These are phyloP conservation scores for Ceuthmochares aereus DNA, from an alignment of 2,113 vertebrate genomes.

Conservation along the genomic window DNA sequence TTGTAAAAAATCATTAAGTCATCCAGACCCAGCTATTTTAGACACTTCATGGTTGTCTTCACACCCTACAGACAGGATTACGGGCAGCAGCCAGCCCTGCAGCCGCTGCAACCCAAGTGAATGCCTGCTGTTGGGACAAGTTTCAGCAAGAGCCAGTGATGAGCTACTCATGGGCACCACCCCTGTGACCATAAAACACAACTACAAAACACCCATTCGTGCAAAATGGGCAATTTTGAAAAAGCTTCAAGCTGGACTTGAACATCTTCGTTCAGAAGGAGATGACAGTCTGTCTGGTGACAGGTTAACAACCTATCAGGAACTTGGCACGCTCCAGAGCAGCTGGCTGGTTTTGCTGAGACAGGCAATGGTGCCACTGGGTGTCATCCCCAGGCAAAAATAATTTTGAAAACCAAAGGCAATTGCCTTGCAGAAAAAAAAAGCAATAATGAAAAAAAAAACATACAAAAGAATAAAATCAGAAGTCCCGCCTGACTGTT, in stretches of 20 bases:
- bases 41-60: background rate
- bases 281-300: background rate
- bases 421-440: background rate
- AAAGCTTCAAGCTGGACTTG: background rate
- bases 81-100: background rate
- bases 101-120: accelerated
- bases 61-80: background rate
- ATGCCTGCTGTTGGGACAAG: background rate
- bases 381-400: background rate
- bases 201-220: background rate
- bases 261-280: background rate
- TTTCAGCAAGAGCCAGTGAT: background rate
- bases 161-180: accelerated
- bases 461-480: background rate
- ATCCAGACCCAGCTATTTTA: background rate
- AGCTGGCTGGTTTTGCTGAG: background rate
- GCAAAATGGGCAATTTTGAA: background rate
- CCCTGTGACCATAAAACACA: background rate
- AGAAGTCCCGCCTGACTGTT: background rate
- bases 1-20: background rate
- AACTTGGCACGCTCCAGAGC: background rate
- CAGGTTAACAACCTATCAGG: background rate
- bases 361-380: accelerated
- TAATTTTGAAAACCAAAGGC: background rate
- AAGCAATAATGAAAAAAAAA: background rate